These are phyloP conservation scores for Natrix natrix DNA, from an alignment of 2,797 vertebrate genomes.

Conservation along the genomic window DNA sequence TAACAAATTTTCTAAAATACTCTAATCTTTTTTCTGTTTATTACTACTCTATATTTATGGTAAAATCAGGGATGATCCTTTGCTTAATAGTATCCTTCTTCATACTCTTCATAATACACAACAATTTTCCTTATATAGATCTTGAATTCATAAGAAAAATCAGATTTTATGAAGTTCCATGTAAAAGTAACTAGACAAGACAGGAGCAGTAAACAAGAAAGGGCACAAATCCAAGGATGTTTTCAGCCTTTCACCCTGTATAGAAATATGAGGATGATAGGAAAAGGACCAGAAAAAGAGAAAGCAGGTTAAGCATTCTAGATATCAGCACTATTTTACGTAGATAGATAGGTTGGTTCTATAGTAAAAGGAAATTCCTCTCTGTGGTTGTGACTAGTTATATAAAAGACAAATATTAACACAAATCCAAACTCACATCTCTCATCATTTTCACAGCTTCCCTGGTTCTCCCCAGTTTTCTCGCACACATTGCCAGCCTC, in stretches of 20 bases:
- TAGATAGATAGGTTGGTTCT: neutral
- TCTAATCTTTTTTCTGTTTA: no score
- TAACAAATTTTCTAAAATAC: neutral
- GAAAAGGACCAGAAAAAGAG: neutral
- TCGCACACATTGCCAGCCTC: conserved; percentile 95
- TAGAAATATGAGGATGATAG: neutral
- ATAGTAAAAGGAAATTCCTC: neutral
- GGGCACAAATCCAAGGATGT: neutral
- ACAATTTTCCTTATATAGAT: neutral
- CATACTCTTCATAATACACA: neutral
- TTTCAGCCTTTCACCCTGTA: neutral
- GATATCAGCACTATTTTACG: neutral
- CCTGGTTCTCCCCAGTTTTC: conserved; percentile 93
- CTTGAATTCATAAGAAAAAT: neutral
- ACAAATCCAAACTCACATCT: conserved; percentile 84
- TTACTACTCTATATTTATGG: neutral
- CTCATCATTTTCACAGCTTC: conserved; percentile 99
- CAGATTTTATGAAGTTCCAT: neutral
- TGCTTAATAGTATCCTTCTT: neutral
- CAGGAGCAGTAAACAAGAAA: neutral
- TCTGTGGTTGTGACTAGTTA: conserved; percentile 15
- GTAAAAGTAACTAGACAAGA: neutral
- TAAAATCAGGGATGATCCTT: neutral
- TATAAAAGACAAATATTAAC: conserved; percentile 25
- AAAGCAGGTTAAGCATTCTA: neutral